A percentile compares a stretch with the other conserved stretches of the same genome.
phyloP scores from a whole-genome alignment of 2,888 invertebrate genomes.

The Phorcus lineatus region DNA sequence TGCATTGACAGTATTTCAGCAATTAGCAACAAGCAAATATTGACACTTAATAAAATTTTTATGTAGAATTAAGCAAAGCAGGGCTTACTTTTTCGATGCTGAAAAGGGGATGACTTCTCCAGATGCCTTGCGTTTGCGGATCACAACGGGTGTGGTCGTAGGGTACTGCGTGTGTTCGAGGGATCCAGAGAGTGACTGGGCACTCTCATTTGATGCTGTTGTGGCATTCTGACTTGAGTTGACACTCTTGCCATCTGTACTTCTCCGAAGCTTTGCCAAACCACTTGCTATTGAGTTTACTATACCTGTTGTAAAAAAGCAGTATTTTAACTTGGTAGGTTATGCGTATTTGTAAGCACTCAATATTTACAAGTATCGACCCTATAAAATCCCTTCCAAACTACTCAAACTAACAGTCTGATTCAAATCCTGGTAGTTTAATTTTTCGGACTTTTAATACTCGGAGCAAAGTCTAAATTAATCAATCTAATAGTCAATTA shows the following conservation, averaged over 20 bases:
- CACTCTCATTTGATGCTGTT: conserved; percentile 22
- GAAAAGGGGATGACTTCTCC: conserved; percentile 64
- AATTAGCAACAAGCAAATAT: too few relatives aligned
- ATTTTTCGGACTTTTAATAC: too few relatives aligned
- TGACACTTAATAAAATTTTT: not conserved
- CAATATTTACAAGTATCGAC: too few relatives aligned
- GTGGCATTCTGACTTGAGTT: conserved; percentile 24
- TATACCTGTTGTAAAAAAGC: conserved; percentile 54
- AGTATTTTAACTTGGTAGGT: not conserved
- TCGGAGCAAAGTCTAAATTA: too few relatives aligned
- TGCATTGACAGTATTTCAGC: too few relatives aligned
- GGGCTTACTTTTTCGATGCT: conserved; percentile 66
- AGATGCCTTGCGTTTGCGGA: conserved; percentile 62
- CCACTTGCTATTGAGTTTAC: conserved; percentile 70
- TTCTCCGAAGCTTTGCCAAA: conserved; percentile 68
- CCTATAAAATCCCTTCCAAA: too few relatives aligned
- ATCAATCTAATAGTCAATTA: too few relatives aligned
- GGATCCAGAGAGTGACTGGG: conserved; percentile 6
- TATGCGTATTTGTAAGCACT: too few relatives aligned
- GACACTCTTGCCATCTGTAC: conserved; percentile 58
- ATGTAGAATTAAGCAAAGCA: not conserved
- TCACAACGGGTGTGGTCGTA: conserved; percentile 62
- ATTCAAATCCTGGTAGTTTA: too few relatives aligned
- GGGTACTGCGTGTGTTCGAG: conserved; percentile 9
- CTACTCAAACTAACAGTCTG: too few relatives aligned